A percentile compares a stretch with the other conserved stretches of the same genome.
Conservation (phyloP, 2,113 vertebrate genomes). For the Ailuropoda melanoleuca region DNA sequence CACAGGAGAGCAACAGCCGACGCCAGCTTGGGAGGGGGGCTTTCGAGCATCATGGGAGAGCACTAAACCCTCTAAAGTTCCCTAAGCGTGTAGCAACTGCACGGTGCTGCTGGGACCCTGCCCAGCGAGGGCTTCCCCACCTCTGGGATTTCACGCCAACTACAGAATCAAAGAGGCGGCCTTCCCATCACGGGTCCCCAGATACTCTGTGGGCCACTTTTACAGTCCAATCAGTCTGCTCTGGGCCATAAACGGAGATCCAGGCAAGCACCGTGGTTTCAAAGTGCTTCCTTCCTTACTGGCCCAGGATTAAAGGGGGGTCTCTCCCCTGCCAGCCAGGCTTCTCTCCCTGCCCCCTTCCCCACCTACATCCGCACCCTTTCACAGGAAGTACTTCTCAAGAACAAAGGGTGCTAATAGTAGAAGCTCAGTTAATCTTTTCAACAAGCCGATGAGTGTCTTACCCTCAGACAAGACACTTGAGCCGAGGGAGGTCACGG, state of each 20-base stretch:
- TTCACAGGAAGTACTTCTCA: neutral
- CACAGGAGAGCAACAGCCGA: fast-evolving
- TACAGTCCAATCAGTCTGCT: neutral
- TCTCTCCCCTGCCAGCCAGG: too few species aligned
- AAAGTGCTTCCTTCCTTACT: neutral
- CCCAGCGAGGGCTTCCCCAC: too few species aligned
- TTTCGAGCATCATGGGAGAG: neutral
- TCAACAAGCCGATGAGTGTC: neutral
- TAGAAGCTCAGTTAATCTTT: neutral
- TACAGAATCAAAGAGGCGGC: neutral
- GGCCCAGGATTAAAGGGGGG: neutral
- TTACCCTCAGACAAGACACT: neutral
- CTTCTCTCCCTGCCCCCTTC: fast-evolving
- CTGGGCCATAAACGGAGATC: neutral
- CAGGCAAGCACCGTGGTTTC: neutral
- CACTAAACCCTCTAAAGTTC: neutral
- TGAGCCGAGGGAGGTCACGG: neutral
- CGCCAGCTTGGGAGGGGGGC: neutral
- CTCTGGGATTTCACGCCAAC: neutral
- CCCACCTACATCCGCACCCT: too few species aligned
- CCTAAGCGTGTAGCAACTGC: neutral
- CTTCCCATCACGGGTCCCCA: neutral
- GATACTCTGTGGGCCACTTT: neutral
- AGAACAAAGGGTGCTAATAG: neutral
- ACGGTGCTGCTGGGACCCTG: neutral